Base-by-base conservation (phyloP, 2,888 invertebrate genomes). In the Trisateles emortualis region DNA sequence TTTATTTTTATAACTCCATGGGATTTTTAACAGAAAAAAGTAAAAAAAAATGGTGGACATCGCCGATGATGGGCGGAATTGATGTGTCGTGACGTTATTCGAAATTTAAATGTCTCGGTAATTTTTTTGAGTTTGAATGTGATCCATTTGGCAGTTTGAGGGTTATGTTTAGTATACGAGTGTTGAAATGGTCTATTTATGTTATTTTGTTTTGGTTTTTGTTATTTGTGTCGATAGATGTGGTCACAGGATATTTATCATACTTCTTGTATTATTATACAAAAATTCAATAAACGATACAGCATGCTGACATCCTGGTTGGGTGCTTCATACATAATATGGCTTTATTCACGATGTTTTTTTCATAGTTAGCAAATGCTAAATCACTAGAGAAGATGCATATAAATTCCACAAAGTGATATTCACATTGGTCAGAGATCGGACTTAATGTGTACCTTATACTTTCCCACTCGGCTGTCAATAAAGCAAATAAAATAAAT, bases 1-100 rank as follows among this genome's bases (percentile, higher is more conserved):
- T 90, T 90, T 89, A 88, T 87, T 90, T 90, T 90, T 90, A 90
- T 85, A 86, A 80, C 86, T 78, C 79, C 68, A 83, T 79, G 86
- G 82, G 76, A 78, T 88, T 89, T 87, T 88, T 86, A 85, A 87
- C 84, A 84, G 80, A 83, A 83, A 84, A 79, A 77, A 70, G 53
- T 55, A 44, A 72, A 74, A 81, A 81, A 84, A 84, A 83, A 79
- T 76, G 64, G 75, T 78, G 86, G 87, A 83, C 87, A 84, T 74
- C 73, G 65, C 71, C 71, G 78, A 74, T 80, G 83, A 83, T 78
- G 76, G 78, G 68, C 69, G 63, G 74, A 80, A 82, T 84, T 83
- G 83, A 87, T 86, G 84, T 81, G 74, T 80, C 78, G 81, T 85
- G 84, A 86, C 81, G 79, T 60, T 69, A 69, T 83, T 76, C 72